Evolutionary conservation across 2,888 invertebrate species (phyloP).

Genomic region (Adelognathus sp.): DNA sequence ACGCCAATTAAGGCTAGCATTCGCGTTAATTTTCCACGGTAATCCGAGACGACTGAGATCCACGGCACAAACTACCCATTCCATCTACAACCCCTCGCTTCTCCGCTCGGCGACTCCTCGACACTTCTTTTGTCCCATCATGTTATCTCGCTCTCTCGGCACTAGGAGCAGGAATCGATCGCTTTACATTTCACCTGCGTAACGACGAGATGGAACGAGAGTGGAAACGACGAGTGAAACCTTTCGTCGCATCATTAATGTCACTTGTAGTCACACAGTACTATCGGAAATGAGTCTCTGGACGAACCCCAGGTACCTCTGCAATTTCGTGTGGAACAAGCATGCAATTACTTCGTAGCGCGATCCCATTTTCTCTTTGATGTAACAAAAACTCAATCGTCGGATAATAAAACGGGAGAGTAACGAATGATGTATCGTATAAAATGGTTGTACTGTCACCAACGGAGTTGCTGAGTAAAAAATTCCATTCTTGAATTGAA

Average conservation of each 20-base stretch:
- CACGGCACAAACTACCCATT: not conserved
- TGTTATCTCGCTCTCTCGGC: constrained; percentile 16
- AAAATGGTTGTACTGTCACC: no score
- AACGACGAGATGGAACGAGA: not conserved
- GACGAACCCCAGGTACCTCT: not conserved
- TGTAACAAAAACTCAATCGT: not conserved
- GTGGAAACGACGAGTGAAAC: constrained; percentile 22
- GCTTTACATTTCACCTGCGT: constrained; percentile 34
- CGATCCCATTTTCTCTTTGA: not conserved
- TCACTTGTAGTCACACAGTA: constrained; percentile 4
- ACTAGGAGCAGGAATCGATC: constrained; percentile 43
- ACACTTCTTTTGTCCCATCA: constrained; percentile 42
- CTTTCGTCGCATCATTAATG: constrained; percentile 35
- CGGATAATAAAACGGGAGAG: not conserved
- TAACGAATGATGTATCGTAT: no score
- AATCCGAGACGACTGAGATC: constrained; percentile 46
- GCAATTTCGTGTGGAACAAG: not conserved
- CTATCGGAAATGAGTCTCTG: constrained; percentile 12
- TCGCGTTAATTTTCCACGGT: constrained; percentile 53
- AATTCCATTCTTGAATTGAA: no score
- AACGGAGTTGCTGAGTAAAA: no score
- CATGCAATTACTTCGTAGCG: not conserved
- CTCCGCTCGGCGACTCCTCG: constrained; percentile 23
- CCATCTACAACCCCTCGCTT: not conserved
- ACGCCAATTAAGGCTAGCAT: constrained; percentile 55